These are phyloP conservation scores for Trichonephila clavipes DNA, from an alignment of 1,140 invertebrate species.

Conservation along the genomic window DNA sequence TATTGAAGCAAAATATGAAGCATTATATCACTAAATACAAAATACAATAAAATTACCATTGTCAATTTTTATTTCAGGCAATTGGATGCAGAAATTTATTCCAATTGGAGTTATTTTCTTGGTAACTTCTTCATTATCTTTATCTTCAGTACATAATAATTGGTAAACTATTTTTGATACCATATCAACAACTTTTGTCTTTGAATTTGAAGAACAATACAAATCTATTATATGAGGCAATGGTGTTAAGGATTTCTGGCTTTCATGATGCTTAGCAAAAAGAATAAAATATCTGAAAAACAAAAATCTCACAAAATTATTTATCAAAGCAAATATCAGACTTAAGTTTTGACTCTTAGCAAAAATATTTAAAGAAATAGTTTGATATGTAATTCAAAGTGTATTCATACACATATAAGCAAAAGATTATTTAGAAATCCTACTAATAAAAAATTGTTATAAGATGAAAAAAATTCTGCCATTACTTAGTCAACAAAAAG, in stretches of 20 bases:
- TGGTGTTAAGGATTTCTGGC: slow-evolving; percentile 82
- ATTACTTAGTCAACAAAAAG: no score
- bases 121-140: slow-evolving; percentile 81
- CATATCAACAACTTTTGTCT: slow-evolving; percentile 85
- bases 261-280: slow-evolving; percentile 84
- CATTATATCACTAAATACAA: no score
- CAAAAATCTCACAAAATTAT: background rate
- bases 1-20: no score
- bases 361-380: no score
- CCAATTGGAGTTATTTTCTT: slow-evolving; percentile 80
- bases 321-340: no score
- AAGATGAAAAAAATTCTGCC: background rate
- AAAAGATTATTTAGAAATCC: background rate
- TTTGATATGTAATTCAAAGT: no score
- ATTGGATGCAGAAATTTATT: slow-evolving; percentile 37
- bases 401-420: no score
- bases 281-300: slow-evolving; percentile 86
- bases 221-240: slow-evolving; percentile 87
- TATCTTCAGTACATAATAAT: slow-evolving; percentile 85
- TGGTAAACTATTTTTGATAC: slow-evolving; percentile 91
- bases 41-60: background rate
- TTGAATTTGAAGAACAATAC: slow-evolving; percentile 86
- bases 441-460: no score
- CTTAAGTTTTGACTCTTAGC: no score
- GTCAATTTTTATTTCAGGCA: slow-evolving; percentile 24